Base-by-base conservation (phyloP, 2,888 invertebrate genomes). In the Cosmia pyralina region DNA sequence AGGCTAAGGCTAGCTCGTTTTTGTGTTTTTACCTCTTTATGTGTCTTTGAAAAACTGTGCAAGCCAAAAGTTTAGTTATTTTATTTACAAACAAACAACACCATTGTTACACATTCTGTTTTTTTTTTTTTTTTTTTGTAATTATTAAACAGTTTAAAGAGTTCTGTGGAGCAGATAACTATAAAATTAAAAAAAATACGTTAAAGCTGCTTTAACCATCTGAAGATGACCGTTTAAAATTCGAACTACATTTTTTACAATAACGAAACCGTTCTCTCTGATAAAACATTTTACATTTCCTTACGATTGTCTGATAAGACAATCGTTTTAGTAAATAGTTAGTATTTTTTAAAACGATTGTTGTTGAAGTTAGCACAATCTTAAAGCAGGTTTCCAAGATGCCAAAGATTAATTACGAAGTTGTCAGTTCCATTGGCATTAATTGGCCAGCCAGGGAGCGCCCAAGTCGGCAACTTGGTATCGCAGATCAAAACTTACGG, bases 401-500 rank as follows among this genome's bases (percentile, higher is more conserved):
- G 69, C 52, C 71, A 77, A 81, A 83, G 77, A 84, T 83, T 77
- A 83, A 83, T 83, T 81, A 84, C 68, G 46, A 64, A 72, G 57
- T 77, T 84, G 82, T 77, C 82, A 77, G 77, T 72, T 73, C 76
- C 82, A 64, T 46, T 69, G 76, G 69, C 77, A 62, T 81, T 84
- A 84, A 83, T 84, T 83, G 77, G 75, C 67, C 64, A 67, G 55
- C 38, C 62, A 67, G 13, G 57, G 69, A 69, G 65, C 64, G 72
- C 63, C 71, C 50, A 48, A 77, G 69, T 46, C 48, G 15, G 66
- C 64, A 80, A 79, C 63, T 75, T 53, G 13, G 70, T 79, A 79
- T 81, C 79, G 64, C 59, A 79, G 87, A 79, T 82, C 79, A 70
- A 79, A 86, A 83, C 79, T 81, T 78, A 55, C 69, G 74, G 48